A percentile compares a stretch with the other conserved stretches of the same genome.
These are phyloP conservation scores for Leptogaster cylindrica DNA, from an alignment of 2,888 invertebrate genomes.

Conservation along the genomic window DNA sequence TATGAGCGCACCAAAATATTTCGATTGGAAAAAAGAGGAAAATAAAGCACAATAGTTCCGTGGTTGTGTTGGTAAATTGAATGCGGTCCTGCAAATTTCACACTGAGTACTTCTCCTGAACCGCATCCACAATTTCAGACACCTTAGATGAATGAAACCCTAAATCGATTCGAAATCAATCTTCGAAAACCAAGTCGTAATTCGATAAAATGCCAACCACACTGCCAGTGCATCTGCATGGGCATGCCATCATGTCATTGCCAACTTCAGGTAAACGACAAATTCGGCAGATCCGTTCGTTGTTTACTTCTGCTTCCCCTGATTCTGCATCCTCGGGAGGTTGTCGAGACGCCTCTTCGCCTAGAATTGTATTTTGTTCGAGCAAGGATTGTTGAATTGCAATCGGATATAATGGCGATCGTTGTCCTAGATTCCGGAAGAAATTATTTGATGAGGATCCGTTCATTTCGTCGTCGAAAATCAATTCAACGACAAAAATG, in stretches of 20 bases:
- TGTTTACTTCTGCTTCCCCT: background rate
- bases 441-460: no score
- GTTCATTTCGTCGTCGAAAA: no score
- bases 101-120: constrained; percentile 55
- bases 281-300: constrained; percentile 57
- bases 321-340: no score
- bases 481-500: no score
- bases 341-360: no score
- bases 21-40: constrained; percentile 54
- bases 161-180: constrained; percentile 43
- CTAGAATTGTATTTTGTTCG: no score
- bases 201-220: constrained; percentile 56
- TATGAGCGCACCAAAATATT: constrained; percentile 56
- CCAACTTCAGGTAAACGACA: constrained; percentile 57
- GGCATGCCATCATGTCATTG: constrained; percentile 55
- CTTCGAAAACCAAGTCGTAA: background rate
- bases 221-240: constrained; percentile 58
- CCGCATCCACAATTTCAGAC: constrained; percentile 58
- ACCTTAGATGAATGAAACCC: constrained; percentile 58
- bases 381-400: no score
- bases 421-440: no score
- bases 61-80: constrained; percentile 52
- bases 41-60: constrained; percentile 53
- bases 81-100: constrained; percentile 56
- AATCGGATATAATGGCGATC: no score